phyloP scores from a whole-genome alignment of 2,888 invertebrate genomes.

The Melanophora roralis region DNA sequence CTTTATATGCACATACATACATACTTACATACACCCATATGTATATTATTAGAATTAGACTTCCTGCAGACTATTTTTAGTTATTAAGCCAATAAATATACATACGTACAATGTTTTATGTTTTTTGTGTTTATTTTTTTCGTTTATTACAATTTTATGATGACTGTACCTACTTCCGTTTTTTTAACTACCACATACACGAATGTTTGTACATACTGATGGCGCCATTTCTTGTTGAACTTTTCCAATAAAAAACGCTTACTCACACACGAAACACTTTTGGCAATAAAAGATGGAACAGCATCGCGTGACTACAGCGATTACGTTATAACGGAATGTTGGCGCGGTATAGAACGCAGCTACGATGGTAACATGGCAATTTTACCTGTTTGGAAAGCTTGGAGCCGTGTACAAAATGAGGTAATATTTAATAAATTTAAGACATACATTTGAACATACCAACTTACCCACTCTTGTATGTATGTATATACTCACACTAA shows the following conservation, averaged over 20 bases:
- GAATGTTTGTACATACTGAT: slow-evolving; percentile 52
- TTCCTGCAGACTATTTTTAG: not conserved
- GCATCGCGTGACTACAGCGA: slow-evolving; percentile 78
- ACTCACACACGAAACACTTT: slow-evolving; percentile 30
- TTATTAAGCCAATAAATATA: slow-evolving; percentile 18
- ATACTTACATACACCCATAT: not conserved
- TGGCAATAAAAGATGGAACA: slow-evolving; percentile 69
- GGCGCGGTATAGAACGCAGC: slow-evolving; percentile 85
- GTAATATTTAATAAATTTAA: slow-evolving; percentile 73
- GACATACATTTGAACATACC: not conserved
- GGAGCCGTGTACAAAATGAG: slow-evolving; percentile 85
- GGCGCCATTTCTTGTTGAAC: slow-evolving; percentile 61
- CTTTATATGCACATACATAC: not conserved
- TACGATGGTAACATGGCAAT: slow-evolving; percentile 82
- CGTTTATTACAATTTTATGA: slow-evolving; percentile 33
- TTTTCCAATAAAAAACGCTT: slow-evolving; percentile 30
- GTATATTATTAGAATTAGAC: not conserved
- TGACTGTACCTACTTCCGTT: slow-evolving; percentile 64
- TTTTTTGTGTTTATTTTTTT: slow-evolving; percentile 9
- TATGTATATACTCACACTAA: not conserved
- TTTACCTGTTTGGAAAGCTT: slow-evolving; percentile 87
- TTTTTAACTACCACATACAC: slow-evolving; percentile 30
- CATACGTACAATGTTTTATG: not conserved
- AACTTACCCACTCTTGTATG: too few species aligned
- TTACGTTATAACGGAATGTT: slow-evolving; percentile 87